These are phyloP conservation scores for Silurus aristotelis DNA, from an alignment of 2,797 vertebrate genomes.

Conservation along the genomic window DNA sequence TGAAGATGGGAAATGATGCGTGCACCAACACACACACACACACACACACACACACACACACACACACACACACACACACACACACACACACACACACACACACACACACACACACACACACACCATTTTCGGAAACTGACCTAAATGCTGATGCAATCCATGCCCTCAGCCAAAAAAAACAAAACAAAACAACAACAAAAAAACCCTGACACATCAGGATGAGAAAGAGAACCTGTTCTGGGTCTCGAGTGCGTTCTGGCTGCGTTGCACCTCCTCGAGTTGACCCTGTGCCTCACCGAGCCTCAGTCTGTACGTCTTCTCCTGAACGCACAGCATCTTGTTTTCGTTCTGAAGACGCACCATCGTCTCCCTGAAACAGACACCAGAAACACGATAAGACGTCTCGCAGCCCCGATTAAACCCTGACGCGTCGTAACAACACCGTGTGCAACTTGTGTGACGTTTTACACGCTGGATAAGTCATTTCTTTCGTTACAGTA, in stretches of 20 bases:
- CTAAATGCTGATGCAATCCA: slow-evolving; percentile 10
- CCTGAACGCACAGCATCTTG: slow-evolving; percentile 84
- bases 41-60: slow-evolving; percentile 69
- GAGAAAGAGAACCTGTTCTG: slow-evolving; percentile 75
- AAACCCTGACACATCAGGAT: not conserved
- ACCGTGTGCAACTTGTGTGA: no score
- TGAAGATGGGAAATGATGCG: slow-evolving; percentile 27
- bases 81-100: slow-evolving; percentile 63
- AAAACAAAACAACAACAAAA: not conserved
- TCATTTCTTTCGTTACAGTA: no score
- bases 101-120: slow-evolving; percentile 52
- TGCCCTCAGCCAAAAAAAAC: not conserved
- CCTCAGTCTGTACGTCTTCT: slow-evolving; percentile 77
- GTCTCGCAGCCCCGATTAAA: no score
- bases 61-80: slow-evolving; percentile 61
- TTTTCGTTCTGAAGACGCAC: slow-evolving; percentile 86
- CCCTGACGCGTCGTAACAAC: no score
- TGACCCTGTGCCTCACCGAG: slow-evolving; percentile 76
- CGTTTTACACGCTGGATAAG: no score
- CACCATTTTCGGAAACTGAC: slow-evolving; percentile 22
- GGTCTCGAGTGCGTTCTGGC: slow-evolving; percentile 80
- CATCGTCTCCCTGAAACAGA: slow-evolving; percentile 80
- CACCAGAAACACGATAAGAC: not conserved
- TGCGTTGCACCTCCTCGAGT: slow-evolving; percentile 84
- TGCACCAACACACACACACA: slow-evolving; percentile 66